These are phyloP conservation scores for Mimumesa dahlbomi DNA, from an alignment of 2,888 invertebrate species.

Conservation along the genomic window DNA sequence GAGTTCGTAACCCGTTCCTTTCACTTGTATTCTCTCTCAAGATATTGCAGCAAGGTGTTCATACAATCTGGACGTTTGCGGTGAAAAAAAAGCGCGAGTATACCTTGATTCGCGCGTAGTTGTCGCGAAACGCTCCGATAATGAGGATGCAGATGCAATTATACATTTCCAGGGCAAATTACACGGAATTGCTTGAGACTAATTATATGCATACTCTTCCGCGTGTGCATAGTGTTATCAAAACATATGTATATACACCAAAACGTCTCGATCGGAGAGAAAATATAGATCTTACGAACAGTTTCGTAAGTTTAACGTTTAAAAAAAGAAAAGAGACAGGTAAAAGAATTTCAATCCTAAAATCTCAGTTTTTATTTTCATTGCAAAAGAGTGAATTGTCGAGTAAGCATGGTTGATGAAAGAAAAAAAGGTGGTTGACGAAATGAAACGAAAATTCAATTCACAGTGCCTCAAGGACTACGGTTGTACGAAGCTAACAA, in stretches of 20 bases:
- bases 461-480: slow-evolving; percentile 32
- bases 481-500: slow-evolving; percentile 14
- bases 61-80: slow-evolving; percentile 51
- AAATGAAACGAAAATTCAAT: slow-evolving; percentile 17
- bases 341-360: no score
- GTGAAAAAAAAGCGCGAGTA: slow-evolving; percentile 44
- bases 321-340: no score
- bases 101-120: slow-evolving; percentile 28
- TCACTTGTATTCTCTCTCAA: slow-evolving; percentile 70
- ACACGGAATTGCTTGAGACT: neutral
- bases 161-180: slow-evolving; percentile 1
- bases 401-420: neutral
- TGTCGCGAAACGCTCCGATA: slow-evolving; percentile 32
- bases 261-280: no score
- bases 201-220: neutral
- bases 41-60: slow-evolving; percentile 63
- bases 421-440: neutral
- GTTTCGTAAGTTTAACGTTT: no score
- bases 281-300: no score
- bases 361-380: no score
- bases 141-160: slow-evolving; percentile 11
- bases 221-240: no score
- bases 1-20: slow-evolving; percentile 63
- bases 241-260: no score
- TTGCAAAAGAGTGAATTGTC: neutral